Evolutionary conservation across 2,888 invertebrate genomes (phyloP).

Genomic region (Ochropleura leucogaster): DNA sequence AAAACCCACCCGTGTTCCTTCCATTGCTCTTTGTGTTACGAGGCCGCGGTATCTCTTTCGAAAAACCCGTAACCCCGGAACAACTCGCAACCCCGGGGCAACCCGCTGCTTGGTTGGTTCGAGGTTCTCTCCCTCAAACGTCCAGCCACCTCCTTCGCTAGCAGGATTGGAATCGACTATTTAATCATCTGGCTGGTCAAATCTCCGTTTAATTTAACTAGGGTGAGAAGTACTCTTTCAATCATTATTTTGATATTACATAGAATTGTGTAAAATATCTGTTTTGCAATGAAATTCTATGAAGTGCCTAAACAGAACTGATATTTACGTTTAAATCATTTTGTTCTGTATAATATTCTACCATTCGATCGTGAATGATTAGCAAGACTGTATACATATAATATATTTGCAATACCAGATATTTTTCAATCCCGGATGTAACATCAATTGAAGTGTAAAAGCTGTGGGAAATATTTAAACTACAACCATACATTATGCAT

Average conservation of each 20-base stretch:
- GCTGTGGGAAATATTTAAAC: not conserved
- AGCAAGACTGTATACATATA: not conserved
- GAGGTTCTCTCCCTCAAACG: no score
- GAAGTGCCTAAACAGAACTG: slow-evolving; percentile 8
- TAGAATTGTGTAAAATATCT: not conserved
- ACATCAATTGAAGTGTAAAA: not conserved
- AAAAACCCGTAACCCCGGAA: no score
- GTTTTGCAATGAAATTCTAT: not conserved
- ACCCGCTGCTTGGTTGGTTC: no score
- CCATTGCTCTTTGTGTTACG: no score
- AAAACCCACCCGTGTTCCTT: no score
- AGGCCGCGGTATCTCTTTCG: no score
- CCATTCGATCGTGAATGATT: slow-evolving; percentile 35
- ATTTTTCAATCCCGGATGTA: slow-evolving; percentile 1
- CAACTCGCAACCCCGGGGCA: no score
- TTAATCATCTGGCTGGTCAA: not conserved
- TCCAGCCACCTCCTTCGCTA: no score
- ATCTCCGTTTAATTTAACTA: not conserved
- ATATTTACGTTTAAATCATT: slow-evolving; percentile 27
- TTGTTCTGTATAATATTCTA: slow-evolving; percentile 12
- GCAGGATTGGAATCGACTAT: not conserved
- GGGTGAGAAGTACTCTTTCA: not conserved
- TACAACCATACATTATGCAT: not conserved
- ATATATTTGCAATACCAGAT: slow-evolving; percentile 6
- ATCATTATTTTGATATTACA: not conserved